These are phyloP conservation scores for Calycopis cecrops DNA, from an alignment of 1,140 invertebrate species.

Conservation along the genomic window DNA sequence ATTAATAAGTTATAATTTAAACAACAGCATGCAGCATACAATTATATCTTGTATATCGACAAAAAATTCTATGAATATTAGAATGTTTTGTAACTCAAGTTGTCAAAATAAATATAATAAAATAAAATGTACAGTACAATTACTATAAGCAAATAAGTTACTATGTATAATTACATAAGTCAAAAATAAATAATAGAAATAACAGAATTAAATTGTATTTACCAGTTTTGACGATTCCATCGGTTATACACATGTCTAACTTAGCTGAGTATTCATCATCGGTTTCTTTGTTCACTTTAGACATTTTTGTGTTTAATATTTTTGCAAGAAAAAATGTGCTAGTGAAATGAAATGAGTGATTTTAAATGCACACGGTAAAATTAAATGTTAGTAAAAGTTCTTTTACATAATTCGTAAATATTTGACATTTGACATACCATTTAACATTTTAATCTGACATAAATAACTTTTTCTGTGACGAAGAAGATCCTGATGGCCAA, in stretches of 20 bases:
- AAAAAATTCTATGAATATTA: no score
- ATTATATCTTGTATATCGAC: no score
- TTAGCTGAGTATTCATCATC: slow-evolving; percentile 77
- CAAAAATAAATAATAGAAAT: neutral
- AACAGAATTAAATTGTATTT: slow-evolving; percentile 2
- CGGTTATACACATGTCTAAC: slow-evolving; percentile 78
- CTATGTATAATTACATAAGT: no score
- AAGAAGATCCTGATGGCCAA: neutral
- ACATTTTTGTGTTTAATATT: slow-evolving; percentile 31
- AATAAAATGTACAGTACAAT: no score
- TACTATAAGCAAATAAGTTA: no score
- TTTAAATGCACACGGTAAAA: slow-evolving; percentile 16
- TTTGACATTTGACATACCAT: slow-evolving; percentile 25
- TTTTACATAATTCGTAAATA: slow-evolving; percentile 65
- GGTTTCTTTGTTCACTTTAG: slow-evolving; percentile 39
- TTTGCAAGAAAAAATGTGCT: slow-evolving; percentile 1
- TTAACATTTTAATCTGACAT: no score
- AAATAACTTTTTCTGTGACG: no score
- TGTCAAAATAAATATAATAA: no score
- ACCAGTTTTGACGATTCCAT: slow-evolving; percentile 78
- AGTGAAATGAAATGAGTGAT: neutral
- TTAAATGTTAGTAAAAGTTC: slow-evolving; percentile 19
- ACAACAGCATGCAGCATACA: no score
- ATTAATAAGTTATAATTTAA: no score
- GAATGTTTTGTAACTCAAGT: no score